These are phyloP conservation scores for Colinus virginianus DNA, from an alignment of 2,113 vertebrate species.

Conservation along the genomic window DNA sequence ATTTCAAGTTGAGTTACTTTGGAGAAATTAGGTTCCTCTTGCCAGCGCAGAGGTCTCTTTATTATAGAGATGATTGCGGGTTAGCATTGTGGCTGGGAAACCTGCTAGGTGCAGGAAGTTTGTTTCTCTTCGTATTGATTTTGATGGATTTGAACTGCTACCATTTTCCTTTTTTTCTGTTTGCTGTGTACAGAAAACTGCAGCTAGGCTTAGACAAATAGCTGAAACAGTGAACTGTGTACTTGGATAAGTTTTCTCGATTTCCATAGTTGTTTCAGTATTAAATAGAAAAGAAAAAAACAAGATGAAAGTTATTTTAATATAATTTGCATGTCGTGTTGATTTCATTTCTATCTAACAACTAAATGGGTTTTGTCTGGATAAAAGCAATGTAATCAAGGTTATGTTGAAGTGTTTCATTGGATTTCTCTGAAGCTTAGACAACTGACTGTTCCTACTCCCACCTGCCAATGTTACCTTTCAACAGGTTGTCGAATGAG, in stretches of 20 bases:
- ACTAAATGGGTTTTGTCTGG: not conserved
- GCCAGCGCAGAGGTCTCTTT: not conserved
- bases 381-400: not conserved
- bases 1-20: not conserved
- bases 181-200: not conserved
- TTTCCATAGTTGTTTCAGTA: not conserved
- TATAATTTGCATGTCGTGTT: not conserved
- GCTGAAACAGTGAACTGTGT: not conserved
- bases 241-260: not conserved
- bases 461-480: not conserved
- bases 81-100: not conserved
- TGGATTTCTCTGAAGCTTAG: not conserved
- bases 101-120: not conserved
- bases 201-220: not conserved
- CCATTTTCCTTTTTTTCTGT: not conserved
- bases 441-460: not conserved
- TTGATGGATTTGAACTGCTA: not conserved
- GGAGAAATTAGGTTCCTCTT: not conserved
- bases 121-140: not conserved
- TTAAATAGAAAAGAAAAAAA: not conserved
- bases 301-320: not conserved
- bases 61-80: not conserved
- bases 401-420: rapidly evolving
- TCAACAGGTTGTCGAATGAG: constrained; percentile 86
- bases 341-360: not conserved